Evolutionary conservation across 2,797 vertebrate genomes (phyloP), one percentile per base, ranked within the genome.

Genomic region (Halcyon smyrnensis): DNA sequence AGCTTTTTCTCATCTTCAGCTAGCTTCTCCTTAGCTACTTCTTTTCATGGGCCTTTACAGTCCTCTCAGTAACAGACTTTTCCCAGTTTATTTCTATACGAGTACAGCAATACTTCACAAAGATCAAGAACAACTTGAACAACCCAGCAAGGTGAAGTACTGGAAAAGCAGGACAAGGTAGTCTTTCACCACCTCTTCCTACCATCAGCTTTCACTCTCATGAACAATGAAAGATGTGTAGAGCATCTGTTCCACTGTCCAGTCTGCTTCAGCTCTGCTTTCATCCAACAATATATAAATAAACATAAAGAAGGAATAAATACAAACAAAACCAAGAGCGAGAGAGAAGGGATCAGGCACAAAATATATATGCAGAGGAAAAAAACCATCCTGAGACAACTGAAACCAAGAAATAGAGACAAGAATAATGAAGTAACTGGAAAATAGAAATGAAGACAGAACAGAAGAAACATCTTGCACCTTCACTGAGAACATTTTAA

Each of bases 191-290:
- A 50, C 20, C 43, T 80, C 1, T 7, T 81, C 4, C 39, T 65
- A 14, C 21, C 11, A 37, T 15, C 28, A 75, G 17, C 15, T 43
- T 83, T 60, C 13, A 54, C 6, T 69, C 37, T 36, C 18, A 36
- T 0, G 4, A 23, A 23, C 6, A 36, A 28, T 6, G 9, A 43
- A 46, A 80, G 16, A 4, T 6, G 1, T 4, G 4, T 57, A n/a
- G 32, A 69, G 43, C 5, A 37, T 30, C 25, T 54, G 25, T 76
- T 3, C 28, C 46, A 12, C 1, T 34, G 32, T 5, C 17, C 34
- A 77, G 11, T 1, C 27, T 89, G 57, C 37, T 43, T 74, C 67
- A 82, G 41, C 9, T 45, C 36, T 36, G 4, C 12, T 10, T 45
- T 74, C 56, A 81, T 63, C 30, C 18, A 56, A 39, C 3, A 11